Evolutionary conservation across 2,113 vertebrate genomes (phyloP).

Genomic region (Athene cunicularia): DNA sequence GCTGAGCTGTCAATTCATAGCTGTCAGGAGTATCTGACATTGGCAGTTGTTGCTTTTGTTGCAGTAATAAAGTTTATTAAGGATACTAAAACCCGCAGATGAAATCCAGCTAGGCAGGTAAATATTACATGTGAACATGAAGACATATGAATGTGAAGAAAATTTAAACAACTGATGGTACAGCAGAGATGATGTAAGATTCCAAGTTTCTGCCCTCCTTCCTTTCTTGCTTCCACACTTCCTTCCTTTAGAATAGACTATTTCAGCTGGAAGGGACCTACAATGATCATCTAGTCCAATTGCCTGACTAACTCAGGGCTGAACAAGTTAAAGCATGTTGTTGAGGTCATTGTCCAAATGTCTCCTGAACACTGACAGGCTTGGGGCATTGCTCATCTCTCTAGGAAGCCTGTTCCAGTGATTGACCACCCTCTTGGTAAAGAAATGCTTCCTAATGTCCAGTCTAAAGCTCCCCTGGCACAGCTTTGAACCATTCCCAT

Average conservation of each 20-base stretch:
- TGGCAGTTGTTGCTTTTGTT: neutral
- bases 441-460: neutral
- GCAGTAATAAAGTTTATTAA: neutral
- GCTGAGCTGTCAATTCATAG: neutral
- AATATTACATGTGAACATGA: neutral
- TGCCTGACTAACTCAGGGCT: neutral
- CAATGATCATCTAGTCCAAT: neutral
- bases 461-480: neutral
- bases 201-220: neutral
- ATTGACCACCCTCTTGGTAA: neutral
- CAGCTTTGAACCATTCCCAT: neutral
- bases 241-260: neutral
- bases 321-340: neutral
- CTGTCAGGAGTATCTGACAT: neutral
- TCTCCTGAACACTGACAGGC: neutral
- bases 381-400: neutral
- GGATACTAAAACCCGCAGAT: neutral
- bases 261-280: neutral
- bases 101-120: neutral
- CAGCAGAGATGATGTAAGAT: neutral
- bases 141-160: neutral
- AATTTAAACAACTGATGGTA: neutral
- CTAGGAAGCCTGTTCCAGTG: neutral
- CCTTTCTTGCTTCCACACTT: neutral
- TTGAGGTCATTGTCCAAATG: neutral